phyloP scores from a whole-genome alignment of 2,797 vertebrate species.

The Etheostoma perlongum region DNA sequence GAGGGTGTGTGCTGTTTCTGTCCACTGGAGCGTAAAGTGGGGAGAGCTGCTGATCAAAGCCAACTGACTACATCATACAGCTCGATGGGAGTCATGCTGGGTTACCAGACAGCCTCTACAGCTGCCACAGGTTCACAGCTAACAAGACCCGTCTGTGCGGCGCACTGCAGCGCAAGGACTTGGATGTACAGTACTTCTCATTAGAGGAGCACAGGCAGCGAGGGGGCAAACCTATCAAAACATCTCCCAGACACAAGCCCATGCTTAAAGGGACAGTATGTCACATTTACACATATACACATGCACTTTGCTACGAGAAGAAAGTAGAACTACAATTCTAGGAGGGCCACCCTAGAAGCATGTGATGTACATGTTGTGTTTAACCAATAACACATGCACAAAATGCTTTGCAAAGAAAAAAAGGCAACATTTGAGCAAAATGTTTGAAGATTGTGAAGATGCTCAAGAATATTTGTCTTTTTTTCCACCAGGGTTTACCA shows the following conservation, averaged over 20 bases:
- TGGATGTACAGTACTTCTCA: conserved; percentile 16
- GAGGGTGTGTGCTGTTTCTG: conserved; percentile 25
- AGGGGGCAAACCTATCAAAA: neutral
- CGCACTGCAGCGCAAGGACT: conserved; percentile 10
- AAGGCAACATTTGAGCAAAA: no score
- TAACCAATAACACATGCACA: neutral
- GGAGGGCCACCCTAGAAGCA: no score
- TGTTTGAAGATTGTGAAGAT: no score
- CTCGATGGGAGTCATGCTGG: conserved; percentile 54
- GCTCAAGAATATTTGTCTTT: no score
- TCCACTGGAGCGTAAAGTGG: conserved; percentile 45
- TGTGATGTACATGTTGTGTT: neutral
- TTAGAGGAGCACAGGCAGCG: conserved; percentile 21
- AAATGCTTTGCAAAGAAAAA: no score
- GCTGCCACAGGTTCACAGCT: conserved; percentile 37
- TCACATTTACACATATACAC: neutral
- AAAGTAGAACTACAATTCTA: no score
- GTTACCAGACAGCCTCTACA: conserved; percentile 29
- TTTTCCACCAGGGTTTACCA: no score
- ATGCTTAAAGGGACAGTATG: neutral
- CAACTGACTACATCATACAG: conserved; percentile 56
- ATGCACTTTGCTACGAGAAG: no score
- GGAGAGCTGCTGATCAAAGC: conserved; percentile 64
- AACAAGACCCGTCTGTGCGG: conserved; percentile 34
- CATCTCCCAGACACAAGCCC: neutral